A percentile compares a stretch with the other conserved stretches of the same genome.
Evolutionary conservation across 2,888 invertebrate species (phyloP).

Genomic region (Apotomis turbidana): DNA sequence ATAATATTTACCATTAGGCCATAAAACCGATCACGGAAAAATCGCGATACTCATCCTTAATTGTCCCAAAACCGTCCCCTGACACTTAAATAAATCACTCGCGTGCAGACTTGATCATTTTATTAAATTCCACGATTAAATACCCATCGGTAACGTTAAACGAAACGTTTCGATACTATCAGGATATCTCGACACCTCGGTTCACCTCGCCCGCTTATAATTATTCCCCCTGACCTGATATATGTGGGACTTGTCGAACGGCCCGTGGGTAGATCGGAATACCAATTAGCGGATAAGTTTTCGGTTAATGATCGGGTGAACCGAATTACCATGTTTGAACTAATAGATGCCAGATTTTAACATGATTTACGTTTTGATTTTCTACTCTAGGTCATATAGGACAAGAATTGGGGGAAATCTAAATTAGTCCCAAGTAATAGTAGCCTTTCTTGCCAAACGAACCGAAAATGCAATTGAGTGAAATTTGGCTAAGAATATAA

Average conservation of each 20-base stretch:
- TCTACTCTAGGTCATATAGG: too few species aligned
- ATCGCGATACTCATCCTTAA: background rate
- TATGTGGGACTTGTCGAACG: constrained; percentile 31
- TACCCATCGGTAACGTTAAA: constrained; percentile 65
- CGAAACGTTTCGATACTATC: constrained; percentile 73
- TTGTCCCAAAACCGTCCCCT: constrained; percentile 5
- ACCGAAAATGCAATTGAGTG: too few species aligned
- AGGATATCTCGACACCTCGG: constrained; percentile 72
- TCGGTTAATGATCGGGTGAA: constrained; percentile 30
- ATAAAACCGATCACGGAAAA: background rate
- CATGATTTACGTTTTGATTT: background rate
- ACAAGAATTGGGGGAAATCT: too few species aligned
- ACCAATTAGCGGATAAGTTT: constrained; percentile 42
- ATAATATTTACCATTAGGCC: background rate
- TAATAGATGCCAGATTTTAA: constrained; percentile 18
- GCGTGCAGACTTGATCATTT: constrained; percentile 39
- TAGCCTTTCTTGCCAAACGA: too few species aligned
- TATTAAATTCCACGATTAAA: constrained; percentile 74
- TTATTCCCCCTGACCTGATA: constrained; percentile 53
- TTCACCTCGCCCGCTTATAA: constrained; percentile 65
- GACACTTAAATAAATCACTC: constrained; percentile 44
- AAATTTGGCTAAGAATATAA: too few species aligned
- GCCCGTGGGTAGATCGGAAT: constrained; percentile 36
- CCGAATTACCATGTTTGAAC: constrained; percentile 21
- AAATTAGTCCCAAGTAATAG: background rate